Evolutionary conservation across 2,797 vertebrate species (phyloP).

Genomic region (Gastrophryne carolinensis): DNA sequence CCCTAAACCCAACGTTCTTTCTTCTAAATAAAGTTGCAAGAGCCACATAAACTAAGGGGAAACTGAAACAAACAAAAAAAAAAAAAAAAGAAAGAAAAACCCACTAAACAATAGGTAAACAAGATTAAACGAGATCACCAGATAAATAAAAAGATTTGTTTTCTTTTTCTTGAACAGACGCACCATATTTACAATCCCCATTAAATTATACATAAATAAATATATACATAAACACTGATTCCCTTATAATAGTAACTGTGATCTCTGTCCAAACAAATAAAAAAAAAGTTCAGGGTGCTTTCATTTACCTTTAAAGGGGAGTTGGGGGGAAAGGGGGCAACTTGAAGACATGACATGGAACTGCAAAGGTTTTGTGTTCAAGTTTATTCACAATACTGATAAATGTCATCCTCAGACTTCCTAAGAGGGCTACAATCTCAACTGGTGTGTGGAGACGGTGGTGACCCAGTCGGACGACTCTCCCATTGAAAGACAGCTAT

Average conservation of each 20-base stretch:
- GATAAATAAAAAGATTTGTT: conserved; percentile 95
- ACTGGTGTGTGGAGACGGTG: conserved; percentile 82
- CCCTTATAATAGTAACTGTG: conserved; percentile 90
- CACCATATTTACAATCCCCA: conserved; percentile 99
- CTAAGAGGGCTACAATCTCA: conserved; percentile 88
- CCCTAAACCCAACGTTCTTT: conserved; percentile 85
- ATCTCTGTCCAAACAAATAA: conserved; percentile 93
- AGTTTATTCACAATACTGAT: conserved; percentile 99
- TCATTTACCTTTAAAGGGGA: conserved; percentile 71
- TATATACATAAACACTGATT: conserved; percentile 99
- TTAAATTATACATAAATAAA: conserved; percentile 99
- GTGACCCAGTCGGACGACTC: conserved; percentile 85
- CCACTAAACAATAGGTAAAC: conserved; percentile 99
- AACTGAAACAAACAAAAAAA: conserved; percentile 73
- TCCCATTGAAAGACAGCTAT: conserved; percentile 56
- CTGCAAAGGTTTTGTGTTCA: conserved; percentile 84
- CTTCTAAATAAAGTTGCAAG: conserved; percentile 93
- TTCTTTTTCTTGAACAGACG: conserved; percentile 86
- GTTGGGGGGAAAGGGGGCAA: conserved; percentile 79
- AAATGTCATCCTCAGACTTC: conserved; percentile 88
- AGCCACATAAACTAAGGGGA: conserved; percentile 97
- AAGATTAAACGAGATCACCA: conserved; percentile 89
- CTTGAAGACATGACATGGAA: conserved; percentile 92
- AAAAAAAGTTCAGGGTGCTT: conserved; percentile 93
- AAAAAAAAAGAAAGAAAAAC: conserved; percentile 61